phyloP scores from a whole-genome alignment of 2,113 vertebrate genomes.

The Erythrocercus mccallii region DNA sequence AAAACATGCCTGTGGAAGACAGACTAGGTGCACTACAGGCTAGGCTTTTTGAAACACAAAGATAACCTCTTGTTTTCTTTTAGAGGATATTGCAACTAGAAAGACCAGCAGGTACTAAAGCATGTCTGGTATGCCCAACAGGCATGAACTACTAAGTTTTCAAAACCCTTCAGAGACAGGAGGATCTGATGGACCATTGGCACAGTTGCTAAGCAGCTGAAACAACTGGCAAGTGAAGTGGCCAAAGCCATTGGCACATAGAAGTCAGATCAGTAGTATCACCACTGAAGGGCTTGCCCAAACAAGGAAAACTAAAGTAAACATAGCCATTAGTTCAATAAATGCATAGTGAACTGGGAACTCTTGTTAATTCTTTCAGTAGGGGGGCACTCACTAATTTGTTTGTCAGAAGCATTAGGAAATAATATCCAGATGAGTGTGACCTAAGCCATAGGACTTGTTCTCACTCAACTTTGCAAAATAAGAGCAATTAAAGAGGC shows the following conservation, averaged over 20 bases:
- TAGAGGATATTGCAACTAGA: neutral
- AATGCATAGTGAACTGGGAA: neutral
- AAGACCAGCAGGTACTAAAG: neutral
- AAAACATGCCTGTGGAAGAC: neutral
- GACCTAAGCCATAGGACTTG: neutral
- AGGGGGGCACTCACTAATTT: neutral
- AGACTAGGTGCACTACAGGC: neutral
- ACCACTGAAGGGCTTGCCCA: neutral
- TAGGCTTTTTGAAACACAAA: neutral
- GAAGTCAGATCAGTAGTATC: neutral
- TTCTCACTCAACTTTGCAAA: neutral
- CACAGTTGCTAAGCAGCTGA: neutral
- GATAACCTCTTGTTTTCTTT: neutral
- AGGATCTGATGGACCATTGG: neutral
- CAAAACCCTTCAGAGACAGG: rapidly evolving
- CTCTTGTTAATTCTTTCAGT: neutral
- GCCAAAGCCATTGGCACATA: neutral
- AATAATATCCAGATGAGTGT: neutral
- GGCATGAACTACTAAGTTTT: neutral
- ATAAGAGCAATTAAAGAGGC: neutral
- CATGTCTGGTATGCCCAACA: neutral
- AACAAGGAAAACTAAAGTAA: neutral
- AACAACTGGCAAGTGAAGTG: neutral
- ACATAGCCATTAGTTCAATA: neutral
- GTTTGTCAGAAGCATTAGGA: neutral